Base-by-base conservation (phyloP, 2,797 vertebrate species). In the Phalloptychus januarius region DNA sequence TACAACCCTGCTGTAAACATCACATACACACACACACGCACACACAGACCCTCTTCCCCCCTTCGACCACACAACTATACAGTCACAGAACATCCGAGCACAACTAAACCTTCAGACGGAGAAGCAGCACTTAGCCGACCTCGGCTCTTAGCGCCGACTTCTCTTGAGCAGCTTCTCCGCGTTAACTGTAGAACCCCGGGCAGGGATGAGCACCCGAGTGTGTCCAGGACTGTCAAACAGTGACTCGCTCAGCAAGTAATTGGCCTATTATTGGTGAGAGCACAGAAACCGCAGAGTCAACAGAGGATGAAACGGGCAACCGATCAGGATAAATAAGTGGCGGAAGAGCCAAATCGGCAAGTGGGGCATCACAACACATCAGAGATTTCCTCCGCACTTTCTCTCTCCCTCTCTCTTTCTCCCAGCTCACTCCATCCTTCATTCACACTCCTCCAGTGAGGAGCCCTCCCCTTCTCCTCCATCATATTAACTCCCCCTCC, bases 241-340 rank as follows among this genome's bases (percentile, higher is more conserved):
- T 63, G 81, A 78, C 81, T 81, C 48, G 86, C 85, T 81, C 80
- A 76, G 85, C 75, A 83, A 83, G 89, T 93, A 94, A 93, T 91
- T 82, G 93, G 83, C 79, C 84, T 83, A 83, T 94, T 92, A 91
- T 90, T 90, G 87, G 79, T 72, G n/a, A 79, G 77, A 90, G 84
- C 33, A 69, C 76, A 71, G 83, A 80, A 85, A 82, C 48, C 42
- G 36, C 79, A 45, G 86, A 90, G 85, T 86, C 89, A 89, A 79
- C 75, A 38, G 87, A 92, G 86, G 83, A 86, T 88, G 87, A 91
- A 86, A 84, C 63, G 20, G 77, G 88, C 61, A 79, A 88, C 84
- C 79, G 58, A 90, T 89, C 70, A 33, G 79, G 89, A 87, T 86
- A 92, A 94, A 93, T 95, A 93, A 95, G 92, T 92, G 87, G 94